Conservation (phyloP, 2,888 invertebrate species). For the Drosophila borborema region DNA sequence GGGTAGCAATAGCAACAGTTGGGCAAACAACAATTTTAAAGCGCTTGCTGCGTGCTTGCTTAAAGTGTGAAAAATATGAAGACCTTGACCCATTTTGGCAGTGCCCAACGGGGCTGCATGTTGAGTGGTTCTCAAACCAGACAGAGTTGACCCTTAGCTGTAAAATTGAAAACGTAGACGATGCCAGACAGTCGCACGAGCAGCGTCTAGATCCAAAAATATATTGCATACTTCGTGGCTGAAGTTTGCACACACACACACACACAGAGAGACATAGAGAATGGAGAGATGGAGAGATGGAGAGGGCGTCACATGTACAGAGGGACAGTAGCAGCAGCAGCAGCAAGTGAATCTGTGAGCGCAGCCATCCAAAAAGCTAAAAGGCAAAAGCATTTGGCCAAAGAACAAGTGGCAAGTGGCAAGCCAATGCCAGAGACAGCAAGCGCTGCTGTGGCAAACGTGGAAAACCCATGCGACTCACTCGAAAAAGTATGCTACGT, state of each 20-base stretch:
- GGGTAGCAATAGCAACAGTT: conserved; percentile 62
- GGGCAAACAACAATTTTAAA: conserved; percentile 57
- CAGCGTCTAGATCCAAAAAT: conserved; percentile 74
- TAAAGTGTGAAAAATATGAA: conserved; percentile 63
- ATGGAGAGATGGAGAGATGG: neutral
- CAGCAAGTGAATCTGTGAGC: conserved; percentile 23
- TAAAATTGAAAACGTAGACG: conserved; percentile 60
- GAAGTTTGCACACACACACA: conserved; percentile 63
- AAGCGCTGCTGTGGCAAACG: conserved; percentile 56
- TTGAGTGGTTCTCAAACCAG: conserved; percentile 33
- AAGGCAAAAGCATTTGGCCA: conserved; percentile 64
- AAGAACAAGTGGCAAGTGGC: conserved; percentile 64
- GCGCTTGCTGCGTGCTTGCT: conserved; percentile 40
- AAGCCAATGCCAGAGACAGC: conserved; percentile 52
- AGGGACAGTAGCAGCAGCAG: conserved; percentile 5
- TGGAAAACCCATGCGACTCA: conserved; percentile 70
- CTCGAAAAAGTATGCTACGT: conserved; percentile 74
- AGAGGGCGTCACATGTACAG: conserved; percentile 5
- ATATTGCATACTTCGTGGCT: conserved; percentile 75
- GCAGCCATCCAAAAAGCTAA: conserved; percentile 46
- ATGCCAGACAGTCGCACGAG: conserved; percentile 56
- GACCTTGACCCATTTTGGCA: conserved; percentile 72
- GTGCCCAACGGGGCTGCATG: conserved; percentile 17
- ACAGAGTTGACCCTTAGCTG: conserved; percentile 55
- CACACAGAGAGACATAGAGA: conserved; percentile 7